Percentiles rank a stretch among this genome's conserved stretches.
Evolutionary conservation across 2,113 vertebrate genomes (phyloP).

Genomic region (Redunca redunca): DNA sequence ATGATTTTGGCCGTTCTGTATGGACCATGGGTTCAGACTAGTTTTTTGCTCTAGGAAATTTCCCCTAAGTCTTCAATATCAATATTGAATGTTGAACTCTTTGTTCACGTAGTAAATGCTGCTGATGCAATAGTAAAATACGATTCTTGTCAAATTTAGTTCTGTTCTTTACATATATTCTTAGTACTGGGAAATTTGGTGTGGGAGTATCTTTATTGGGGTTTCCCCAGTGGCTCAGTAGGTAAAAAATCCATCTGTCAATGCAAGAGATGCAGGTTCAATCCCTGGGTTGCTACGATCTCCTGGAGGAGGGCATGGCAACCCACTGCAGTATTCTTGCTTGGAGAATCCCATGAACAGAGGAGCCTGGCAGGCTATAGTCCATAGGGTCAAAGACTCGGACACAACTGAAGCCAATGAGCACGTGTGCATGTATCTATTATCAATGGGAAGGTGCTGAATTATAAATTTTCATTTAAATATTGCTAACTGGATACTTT

Average conservation of each 20-base stretch:
- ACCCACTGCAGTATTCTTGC: background rate
- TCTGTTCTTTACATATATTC: background rate
- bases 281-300: background rate
- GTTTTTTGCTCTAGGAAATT: background rate
- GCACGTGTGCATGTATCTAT: background rate
- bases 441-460: background rate
- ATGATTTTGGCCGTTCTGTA: background rate
- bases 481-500: background rate
- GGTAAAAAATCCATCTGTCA: background rate
- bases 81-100: background rate
- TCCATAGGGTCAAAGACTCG: background rate
- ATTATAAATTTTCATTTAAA: slow-evolving; percentile 19
- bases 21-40: background rate
- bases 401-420: background rate
- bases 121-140: background rate
- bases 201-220: background rate
- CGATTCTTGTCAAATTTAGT: background rate
- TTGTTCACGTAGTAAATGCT: background rate
- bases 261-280: background rate
- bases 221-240: background rate
- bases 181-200: background rate
- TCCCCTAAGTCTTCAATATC: background rate
- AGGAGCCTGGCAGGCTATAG: background rate
- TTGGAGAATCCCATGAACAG: background rate
- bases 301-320: background rate